Evolutionary conservation across 2,888 invertebrate genomes (phyloP), one percentile per base, ranked within the genome.

Genomic region (Lymantria dispar): DNA sequence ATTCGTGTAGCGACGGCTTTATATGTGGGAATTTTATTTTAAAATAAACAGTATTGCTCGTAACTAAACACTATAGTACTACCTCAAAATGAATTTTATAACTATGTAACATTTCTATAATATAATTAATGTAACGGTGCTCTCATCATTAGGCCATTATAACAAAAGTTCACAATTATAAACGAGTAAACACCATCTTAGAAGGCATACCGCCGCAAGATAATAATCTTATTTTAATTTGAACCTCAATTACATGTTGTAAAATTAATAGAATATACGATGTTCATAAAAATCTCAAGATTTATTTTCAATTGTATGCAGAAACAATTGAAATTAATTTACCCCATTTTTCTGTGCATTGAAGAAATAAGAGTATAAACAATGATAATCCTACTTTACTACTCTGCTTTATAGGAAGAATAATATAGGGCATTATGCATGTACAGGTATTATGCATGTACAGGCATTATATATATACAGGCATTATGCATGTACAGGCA

Each of bases 151-250:
- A 82, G 75, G 68, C 63, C 64, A 82, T 85, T 79, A 76, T 66
- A 78, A 79, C 78, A 77, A 83, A 84, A 80, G 80, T 71, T 70
- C 68, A 70, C 74, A 68, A 82, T 85, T 83, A 84, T 83, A 83
- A 79, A 56, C 64, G 69, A 74, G 78, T 83, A 80, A 85, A 83
- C 80, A 84, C 82, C 78, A 78, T 72, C 76, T 81, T 60, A 80
- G 73, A 77, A 72, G 67, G 62, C 65, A 70, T 59, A 69, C 72
- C 70, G 72, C 65, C 60, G 52, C 9, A 52, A 52, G 78, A 80
- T 76, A 68, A 71, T 48, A 56, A 76, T 79, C 74, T 68, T 40
- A 54, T 68, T 65, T 70, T 70, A 72, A 74, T 76, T 68, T 67
- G 60, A 69, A 66, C 58, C 64, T 66, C 67, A 72, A 72, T 74